Base-by-base conservation (phyloP, 2,113 vertebrate species). In the Clarias batrachus region DNA sequence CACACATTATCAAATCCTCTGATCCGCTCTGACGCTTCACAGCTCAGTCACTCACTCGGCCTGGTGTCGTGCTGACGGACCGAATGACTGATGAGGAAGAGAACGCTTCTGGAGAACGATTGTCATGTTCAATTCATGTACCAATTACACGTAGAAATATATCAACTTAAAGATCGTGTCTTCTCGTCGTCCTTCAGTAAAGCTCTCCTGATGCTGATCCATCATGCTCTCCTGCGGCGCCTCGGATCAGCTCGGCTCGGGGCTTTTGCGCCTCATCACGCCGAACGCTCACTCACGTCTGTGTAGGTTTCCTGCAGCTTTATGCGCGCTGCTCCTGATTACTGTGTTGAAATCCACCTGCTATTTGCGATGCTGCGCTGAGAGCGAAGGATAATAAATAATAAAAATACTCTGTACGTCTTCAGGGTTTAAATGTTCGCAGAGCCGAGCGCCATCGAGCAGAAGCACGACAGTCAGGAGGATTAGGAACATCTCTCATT, bases 401-500 rank as follows among this genome's bases (percentile, higher is more conserved):
- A 21, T 71, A 19, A n/a, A n/a, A n/a, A n/a, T n/a, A n/a, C n/a
- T n/a, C 25, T 25, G 10, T 8, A 77, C 41, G 6, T 25, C 21
- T 27, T 52, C 19, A 54, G 13, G 48, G 10, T 77, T 54, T 77
- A 77, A 54, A 54, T 52, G 13, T 54, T 48, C 48, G 25, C 13
- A 52, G 48, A 54, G 9, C 30, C 21, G 73, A 74, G 57, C 12
- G 3, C 27, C 27, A 13, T 41, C 8, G 66, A 57, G 48, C 48
- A 33, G 65, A 41, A 80, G 14, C 63, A n/a, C 54, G 74, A 77
- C 74, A 77, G 74, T 25, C 8, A 30, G 54, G 60, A 25, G 60
- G 84, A 71, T 48, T 41, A 86, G 79, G 54, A 71, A 68, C 48
- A 56, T 68, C 30, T 70, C 65, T 71, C 85, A 86, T 27, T 70